phyloP scores from a whole-genome alignment of 1,140 invertebrate genomes.

The Pogonus chalceus region DNA sequence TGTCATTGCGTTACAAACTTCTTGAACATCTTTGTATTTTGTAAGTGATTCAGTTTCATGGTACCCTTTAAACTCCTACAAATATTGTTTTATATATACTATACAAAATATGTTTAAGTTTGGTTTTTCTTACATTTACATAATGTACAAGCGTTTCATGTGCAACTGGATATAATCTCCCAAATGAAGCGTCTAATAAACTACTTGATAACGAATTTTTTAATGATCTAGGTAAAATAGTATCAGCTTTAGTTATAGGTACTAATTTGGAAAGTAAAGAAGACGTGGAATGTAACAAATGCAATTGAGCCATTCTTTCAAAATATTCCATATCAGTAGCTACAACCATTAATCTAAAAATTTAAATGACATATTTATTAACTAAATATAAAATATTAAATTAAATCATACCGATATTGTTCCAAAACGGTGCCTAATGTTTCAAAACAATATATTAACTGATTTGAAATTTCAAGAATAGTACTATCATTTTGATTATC shows the following conservation, averaged over 20 bases:
- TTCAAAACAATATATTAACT: constrained; percentile 25
- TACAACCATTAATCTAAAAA: constrained; percentile 28
- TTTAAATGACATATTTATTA: constrained; percentile 13
- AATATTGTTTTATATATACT: constrained; percentile 8
- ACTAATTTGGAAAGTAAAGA: constrained; percentile 25
- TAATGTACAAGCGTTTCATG: constrained; percentile 27
- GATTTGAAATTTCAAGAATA: constrained; percentile 18
- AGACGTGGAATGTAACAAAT: constrained; percentile 24
- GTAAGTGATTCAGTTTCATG: constrained; percentile 23
- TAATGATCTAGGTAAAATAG: constrained; percentile 30
- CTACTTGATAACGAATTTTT: constrained; percentile 29
- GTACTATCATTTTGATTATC: constrained; percentile 11
- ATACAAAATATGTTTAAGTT: neutral
- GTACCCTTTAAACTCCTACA: constrained; percentile 21
- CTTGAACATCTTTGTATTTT: constrained; percentile 35
- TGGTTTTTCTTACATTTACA: constrained; percentile 24
- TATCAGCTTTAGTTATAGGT: constrained; percentile 20
- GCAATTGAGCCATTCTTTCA: constrained; percentile 25
- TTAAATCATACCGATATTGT: constrained; percentile 35
- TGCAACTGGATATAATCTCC: constrained; percentile 28
- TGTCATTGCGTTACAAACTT: constrained; percentile 39
- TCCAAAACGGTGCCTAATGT: constrained; percentile 36
- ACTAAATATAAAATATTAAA: constrained; percentile 9
- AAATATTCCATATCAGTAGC: constrained; percentile 23
- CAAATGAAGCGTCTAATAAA: constrained; percentile 29